Evolutionary conservation across 1,140 invertebrate species (phyloP), one percentile per base, ranked within the genome.

Genomic region (Paramacrobiotus metropolitanus): DNA sequence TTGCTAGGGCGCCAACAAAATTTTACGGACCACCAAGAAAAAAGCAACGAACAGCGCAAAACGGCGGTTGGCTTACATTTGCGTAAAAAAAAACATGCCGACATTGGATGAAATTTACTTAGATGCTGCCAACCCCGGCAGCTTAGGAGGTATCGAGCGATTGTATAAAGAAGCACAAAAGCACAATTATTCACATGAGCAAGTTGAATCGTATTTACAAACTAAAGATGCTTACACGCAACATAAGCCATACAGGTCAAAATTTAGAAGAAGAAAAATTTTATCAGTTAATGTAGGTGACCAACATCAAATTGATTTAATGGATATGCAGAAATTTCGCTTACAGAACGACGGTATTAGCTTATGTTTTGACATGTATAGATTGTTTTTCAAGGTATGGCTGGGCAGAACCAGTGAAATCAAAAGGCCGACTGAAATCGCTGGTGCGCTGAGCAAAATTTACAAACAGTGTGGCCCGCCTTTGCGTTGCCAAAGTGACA

Each of bases 351-450:
- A 65, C 31, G 63, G 63, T 0, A 64, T 55, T 63, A 63, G 44
- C n/a, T 24, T 69, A 64, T 62, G 21, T 69, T 4, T 55, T 69
- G 24, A 63, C 62, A 2, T 40, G 59, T n/a, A 68, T 69, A 55
- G 68, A 69, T 21, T 44, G 65, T 1, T 67, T 69, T 24, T 60
- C 44, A 44, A 68, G 67, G 59, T 67, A 44, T 61, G 65, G 65
- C 18, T 69, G 63, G 66, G 65, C 60, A 3, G 28, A 65, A 1
- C 64, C 67, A 0, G 21, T 69, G 2, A 66, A 66, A 61, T 34
- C 44, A 29, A 69, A 44, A 65, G 34, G 31, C 59, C 29, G 28
- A 15, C 9, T 18, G 55, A 30, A 21, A 29, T 68, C 21, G 61
- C 60, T n/a, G 24, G 60, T 1, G 67, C 62, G 2, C 63, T 67